Evolutionary conservation across 2,113 vertebrate genomes (phyloP), one percentile per base, ranked within the genome.

Genomic region (Colius striatus): DNA sequence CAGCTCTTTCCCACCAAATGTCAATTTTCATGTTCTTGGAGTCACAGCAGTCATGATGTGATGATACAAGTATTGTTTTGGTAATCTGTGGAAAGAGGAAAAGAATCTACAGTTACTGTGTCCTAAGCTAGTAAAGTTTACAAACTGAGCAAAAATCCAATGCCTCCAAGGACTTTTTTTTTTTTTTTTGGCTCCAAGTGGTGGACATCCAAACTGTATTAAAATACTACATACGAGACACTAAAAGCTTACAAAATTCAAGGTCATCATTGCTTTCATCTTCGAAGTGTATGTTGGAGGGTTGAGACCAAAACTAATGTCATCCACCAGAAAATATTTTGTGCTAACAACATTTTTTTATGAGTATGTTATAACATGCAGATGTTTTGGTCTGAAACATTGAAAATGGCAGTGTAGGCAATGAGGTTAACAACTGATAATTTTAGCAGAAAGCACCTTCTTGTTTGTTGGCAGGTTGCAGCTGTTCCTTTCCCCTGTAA

Each of bases 21-120:
- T n/a, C 41, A 66, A 2, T 8, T 11, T 66, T 27, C 55, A 7
- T 89, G 78, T 89, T 87, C 36, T 71, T 71, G 26, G n/a, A 66
- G 47, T 72, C 55, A 9, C 4, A 2, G 20, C 26, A 70, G 30
- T 0, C 0, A n/a, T 60, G 25, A 45, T 50, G 36, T 20, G 54
- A 70, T 57, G 19, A 48, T 36, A 32, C 22, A 41, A 53, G 14
- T 72, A 30, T 15, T 5, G 16, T 62, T 82, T 55, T 60, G 11
- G 17, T 82, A 78, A 66, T 50, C 25, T 50, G 26, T 53, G 78
- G 29, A 45, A 66, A 65, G 21, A 11, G 23, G 43, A 43, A 54
- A 60, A 76, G 34, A 63, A 8, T 25, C 48, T 45, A 29, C 27
- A 55, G 38, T 53, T 83, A 68, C 38, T 79, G 20, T 23, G 16